A percentile compares a stretch with the other conserved stretches of the same genome.
These are phyloP conservation scores for Helostoma temminkii DNA, from an alignment of 2,797 vertebrate species.

Conservation along the genomic window DNA sequence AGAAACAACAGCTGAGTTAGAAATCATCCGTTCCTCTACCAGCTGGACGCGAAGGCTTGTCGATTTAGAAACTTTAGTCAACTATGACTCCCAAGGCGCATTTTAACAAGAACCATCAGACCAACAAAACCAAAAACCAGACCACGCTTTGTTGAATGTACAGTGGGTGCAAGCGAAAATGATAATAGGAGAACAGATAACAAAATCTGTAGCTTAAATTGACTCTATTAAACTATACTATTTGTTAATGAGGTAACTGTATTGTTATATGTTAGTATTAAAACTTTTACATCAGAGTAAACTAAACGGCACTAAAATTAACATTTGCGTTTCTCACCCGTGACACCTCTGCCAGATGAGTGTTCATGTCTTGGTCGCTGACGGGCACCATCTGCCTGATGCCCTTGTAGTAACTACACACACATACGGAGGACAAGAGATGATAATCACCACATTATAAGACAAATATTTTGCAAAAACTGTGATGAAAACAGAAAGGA, in stretches of 20 bases:
- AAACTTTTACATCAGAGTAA: conserved; percentile 30
- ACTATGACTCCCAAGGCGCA: not conserved
- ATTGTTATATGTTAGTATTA: conserved; percentile 5
- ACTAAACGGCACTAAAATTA: conserved; percentile 36
- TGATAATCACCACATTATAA: conserved; percentile 16
- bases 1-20: too few relatives aligned
- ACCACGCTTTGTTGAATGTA: too few relatives aligned
- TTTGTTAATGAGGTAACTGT: not conserved
- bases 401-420: conserved; percentile 92
- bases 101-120: not conserved
- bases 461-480: conserved; percentile 11
- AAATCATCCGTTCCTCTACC: too few relatives aligned
- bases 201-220: not conserved
- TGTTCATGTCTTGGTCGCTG: conserved; percentile 99
- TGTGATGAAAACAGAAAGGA: conserved; percentile 21
- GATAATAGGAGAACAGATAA: not conserved
- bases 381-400: conserved; percentile 96
- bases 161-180: not conserved
- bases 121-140: not conserved
- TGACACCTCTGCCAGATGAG: conserved; percentile 97
- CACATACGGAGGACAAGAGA: conserved; percentile 1
- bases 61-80: not conserved
- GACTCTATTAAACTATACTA: not conserved
- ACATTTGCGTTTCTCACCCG: conserved; percentile 86
- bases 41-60: not conserved